A percentile compares a stretch with the other conserved stretches of the same genome.
phyloP scores from a whole-genome alignment of 2,113 vertebrate genomes.

The Ciconia stormi region DNA sequence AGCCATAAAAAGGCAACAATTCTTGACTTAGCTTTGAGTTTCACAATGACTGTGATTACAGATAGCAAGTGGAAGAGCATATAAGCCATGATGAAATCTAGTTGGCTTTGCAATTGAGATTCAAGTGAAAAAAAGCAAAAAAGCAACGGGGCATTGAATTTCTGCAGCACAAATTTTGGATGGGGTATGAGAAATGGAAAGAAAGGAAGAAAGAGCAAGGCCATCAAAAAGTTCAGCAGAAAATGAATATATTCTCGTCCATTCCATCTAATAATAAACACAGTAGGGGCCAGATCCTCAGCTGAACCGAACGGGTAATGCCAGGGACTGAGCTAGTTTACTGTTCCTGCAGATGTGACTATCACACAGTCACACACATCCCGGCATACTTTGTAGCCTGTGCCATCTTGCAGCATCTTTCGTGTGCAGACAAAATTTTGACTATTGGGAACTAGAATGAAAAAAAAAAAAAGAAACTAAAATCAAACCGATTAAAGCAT shows the following conservation, averaged over 20 bases:
- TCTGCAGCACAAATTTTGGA: constrained; percentile 41
- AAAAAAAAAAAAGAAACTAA: neutral
- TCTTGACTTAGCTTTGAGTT: constrained; percentile 80
- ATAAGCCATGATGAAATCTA: constrained; percentile 58
- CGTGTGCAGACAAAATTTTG: neutral
- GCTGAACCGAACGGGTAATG: neutral
- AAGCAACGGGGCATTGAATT: constrained; percentile 34
- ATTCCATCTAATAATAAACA: constrained; percentile 43
- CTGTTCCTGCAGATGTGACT: neutral
- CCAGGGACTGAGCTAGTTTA: neutral
- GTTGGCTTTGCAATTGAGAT: constrained; percentile 67
- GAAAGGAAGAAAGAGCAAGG: constrained; percentile 38
- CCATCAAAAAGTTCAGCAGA: constrained; percentile 40
- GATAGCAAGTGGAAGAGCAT: constrained; percentile 62
- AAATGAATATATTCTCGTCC: neutral
- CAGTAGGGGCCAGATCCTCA: neutral
- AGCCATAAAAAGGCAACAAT: constrained; percentile 77
- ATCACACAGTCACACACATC: neutral
- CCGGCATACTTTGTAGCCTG: neutral
- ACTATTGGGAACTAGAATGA: neutral
- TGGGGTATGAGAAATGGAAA: constrained; percentile 15
- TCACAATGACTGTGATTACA: constrained; percentile 78
- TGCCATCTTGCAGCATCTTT: neutral
- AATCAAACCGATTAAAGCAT: neutral
- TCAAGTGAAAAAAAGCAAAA: constrained; percentile 16